Conservation (phyloP, 1,140 invertebrate species). For the Hydropsyche tenuis region DNA sequence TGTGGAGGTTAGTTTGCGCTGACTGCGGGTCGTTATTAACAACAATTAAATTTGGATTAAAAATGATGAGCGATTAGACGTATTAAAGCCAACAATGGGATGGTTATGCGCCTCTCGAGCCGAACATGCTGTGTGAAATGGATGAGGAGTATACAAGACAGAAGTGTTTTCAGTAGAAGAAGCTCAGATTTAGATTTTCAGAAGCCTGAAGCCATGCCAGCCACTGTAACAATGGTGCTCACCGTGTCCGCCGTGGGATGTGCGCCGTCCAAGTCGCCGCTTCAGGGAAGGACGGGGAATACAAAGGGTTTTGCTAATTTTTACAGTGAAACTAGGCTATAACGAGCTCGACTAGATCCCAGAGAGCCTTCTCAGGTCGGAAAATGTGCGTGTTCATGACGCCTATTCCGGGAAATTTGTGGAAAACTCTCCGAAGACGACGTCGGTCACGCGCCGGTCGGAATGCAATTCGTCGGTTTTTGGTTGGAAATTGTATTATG, state of each 20-base stretch:
- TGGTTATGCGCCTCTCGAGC: neutral
- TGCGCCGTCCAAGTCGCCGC: conserved; percentile 5
- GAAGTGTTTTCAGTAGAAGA: neutral
- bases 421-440: no score
- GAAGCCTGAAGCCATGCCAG: conserved; percentile 49
- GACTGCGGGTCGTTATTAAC: conserved; percentile 26
- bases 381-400: neutral
- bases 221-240: conserved; percentile 47
- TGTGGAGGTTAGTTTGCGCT: conserved; percentile 55
- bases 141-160: conserved; percentile 13
- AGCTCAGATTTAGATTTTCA: neutral
- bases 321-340: no score
- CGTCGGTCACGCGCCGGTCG: no score
- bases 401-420: no score
- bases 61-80: no score
- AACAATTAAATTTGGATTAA: conserved; percentile 42
- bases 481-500: no score
- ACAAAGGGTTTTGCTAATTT: neutral
- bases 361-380: neutral
- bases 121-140: conserved; percentile 33
- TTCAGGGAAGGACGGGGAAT: conserved; percentile 7
- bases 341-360: neutral
- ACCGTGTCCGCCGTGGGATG: conserved; percentile 42
- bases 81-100: neutral
- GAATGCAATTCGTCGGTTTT: no score